These are phyloP conservation scores for Ibycter americanus DNA, from an alignment of 2,797 vertebrate species.

Conservation along the genomic window DNA sequence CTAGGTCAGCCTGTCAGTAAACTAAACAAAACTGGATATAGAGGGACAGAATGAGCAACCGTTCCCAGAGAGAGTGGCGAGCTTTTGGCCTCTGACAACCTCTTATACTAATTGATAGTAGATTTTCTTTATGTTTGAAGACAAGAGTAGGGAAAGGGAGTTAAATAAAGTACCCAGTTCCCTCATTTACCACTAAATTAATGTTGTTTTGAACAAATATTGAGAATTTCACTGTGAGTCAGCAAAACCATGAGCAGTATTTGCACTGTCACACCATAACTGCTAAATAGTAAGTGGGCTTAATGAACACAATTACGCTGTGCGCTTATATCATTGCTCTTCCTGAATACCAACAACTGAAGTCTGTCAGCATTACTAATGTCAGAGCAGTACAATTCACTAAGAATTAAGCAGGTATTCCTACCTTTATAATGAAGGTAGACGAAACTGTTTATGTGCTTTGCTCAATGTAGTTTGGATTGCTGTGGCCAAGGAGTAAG, in stretches of 20 bases:
- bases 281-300: neutral
- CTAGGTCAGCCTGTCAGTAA: neutral
- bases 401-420: constrained; percentile 30
- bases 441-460: constrained; percentile 40
- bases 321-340: neutral
- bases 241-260: constrained; percentile 14
- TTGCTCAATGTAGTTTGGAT: constrained; percentile 45
- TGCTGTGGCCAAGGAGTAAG: constrained; percentile 1
- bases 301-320: constrained; percentile 23
- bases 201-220: constrained; percentile 18
- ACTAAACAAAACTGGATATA: neutral
- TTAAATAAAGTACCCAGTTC: neutral
- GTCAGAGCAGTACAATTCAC: neutral
- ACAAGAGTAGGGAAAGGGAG: neutral
- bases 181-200: neutral
- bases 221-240: constrained; percentile 26
- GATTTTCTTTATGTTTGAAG: neutral
- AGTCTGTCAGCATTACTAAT: neutral
- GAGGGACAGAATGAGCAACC: neutral
- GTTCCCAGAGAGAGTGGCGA: neutral
- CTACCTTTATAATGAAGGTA: neutral
- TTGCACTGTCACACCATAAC: constrained; percentile 33
- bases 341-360: constrained; percentile 2
- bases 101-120: neutral
- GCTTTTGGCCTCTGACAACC: neutral